phyloP scores from a whole-genome alignment of 2,797 vertebrate species.

The Cirrhinus molitorella region DNA sequence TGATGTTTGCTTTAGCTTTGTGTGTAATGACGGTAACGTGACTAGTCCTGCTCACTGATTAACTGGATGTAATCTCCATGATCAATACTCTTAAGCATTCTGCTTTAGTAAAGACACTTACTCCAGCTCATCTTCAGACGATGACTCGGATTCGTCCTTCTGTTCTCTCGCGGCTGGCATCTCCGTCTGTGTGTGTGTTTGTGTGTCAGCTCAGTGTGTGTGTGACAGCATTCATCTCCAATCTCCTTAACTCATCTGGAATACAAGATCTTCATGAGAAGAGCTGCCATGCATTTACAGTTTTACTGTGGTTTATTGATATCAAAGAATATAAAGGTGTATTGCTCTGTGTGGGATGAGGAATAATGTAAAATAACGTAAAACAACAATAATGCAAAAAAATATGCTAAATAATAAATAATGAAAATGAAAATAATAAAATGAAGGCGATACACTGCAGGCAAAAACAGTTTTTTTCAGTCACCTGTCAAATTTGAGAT shows the following conservation, averaged over 20 bases:
- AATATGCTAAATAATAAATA: too few relatives aligned
- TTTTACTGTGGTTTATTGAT: not conserved
- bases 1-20: not conserved
- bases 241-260: conserved; percentile 35
- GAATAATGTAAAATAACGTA: not conserved
- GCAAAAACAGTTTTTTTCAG: too few relatives aligned
- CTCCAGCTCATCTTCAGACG: conserved; percentile 83
- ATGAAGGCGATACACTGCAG: too few relatives aligned
- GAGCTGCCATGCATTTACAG: not conserved
- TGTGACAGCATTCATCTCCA: conserved; percentile 62
- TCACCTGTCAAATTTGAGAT: too few relatives aligned
- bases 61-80: not conserved
- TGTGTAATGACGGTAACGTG: not conserved
- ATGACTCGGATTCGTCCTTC: conserved; percentile 82
- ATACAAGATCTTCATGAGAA: conserved; percentile 40
- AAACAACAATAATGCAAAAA: not conserved
- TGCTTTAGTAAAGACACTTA: conserved; percentile 66
- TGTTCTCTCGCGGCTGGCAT: conserved; percentile 87
- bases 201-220: conserved; percentile 62
- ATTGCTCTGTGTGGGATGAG: not conserved
- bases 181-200: conserved; percentile 69
- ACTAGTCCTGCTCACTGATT: not conserved
- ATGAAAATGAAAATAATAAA: not conserved
- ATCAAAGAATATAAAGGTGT: not conserved
- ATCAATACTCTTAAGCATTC: conserved; percentile 5